Evolutionary conservation across 2,797 vertebrate genomes (phyloP).

Genomic region (Peromyscus melanophrys): DNA sequence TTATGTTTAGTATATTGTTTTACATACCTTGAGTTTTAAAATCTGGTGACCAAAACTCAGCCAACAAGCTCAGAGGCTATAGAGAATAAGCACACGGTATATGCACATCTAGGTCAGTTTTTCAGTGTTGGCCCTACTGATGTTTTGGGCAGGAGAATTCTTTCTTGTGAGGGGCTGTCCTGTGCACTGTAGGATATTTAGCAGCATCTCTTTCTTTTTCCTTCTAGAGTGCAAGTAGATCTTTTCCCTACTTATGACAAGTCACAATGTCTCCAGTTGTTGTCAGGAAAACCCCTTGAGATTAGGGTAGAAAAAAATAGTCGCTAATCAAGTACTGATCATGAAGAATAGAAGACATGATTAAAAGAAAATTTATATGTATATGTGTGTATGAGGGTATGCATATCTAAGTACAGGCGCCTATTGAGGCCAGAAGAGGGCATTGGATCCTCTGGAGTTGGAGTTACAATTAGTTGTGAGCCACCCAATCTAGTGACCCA

Average conservation of each 20-base stretch:
- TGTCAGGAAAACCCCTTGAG: background rate
- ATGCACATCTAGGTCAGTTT: background rate
- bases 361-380: background rate
- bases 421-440: background rate
- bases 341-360: background rate
- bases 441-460: background rate
- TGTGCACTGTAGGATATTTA: background rate
- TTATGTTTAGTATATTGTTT: background rate
- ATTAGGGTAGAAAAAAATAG: background rate
- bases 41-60: background rate
- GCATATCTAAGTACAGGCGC: background rate
- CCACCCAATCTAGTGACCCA: background rate
- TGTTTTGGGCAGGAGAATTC: background rate
- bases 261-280: background rate
- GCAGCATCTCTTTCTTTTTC: background rate
- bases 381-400: background rate
- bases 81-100: background rate
- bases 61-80: background rate
- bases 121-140: background rate
- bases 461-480: background rate
- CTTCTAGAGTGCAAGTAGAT: background rate
- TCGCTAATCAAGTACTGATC: background rate
- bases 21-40: background rate
- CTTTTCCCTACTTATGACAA: background rate
- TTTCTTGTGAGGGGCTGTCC: background rate